Base-by-base conservation (phyloP, 2,888 invertebrate genomes). In the Aproaerema taeniolella region DNA sequence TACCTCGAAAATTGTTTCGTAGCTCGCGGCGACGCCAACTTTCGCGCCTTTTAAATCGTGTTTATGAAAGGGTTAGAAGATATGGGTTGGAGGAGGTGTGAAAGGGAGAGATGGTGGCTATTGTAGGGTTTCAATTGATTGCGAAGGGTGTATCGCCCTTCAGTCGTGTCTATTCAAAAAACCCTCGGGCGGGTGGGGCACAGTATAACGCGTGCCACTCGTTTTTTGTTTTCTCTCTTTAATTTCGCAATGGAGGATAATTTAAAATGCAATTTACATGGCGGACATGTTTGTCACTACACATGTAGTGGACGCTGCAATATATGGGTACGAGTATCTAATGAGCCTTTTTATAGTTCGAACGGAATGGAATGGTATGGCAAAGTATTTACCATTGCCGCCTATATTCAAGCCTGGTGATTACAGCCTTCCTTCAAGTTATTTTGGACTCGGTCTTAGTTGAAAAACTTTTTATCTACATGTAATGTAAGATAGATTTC, bases 161-260 rank as follows among this genome's bases (percentile, higher is more conserved):
- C 58, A 50, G 51, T 50, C 58, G 54, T 52, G 64, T 72, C 71
- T 70, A 74, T 75, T 67, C 66, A 71, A 60, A 61, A 50, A 47
- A 59, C 67, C 75, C 71, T 56, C 63, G 46, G 72, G 73, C 76
- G 75, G 77, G 83, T 72, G 78, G 80, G 76, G 79, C 62, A 60
- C 57, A 59, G 57, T 59, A 56, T 63, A 64, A 68, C 72, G 71
- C 71, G 67, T 71, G 70, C 62, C 61, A 58, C 54, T 61, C 55
- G 60, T 58, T 80, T 80, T 83, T 83, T 83, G 72, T 82, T 29
- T 79, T 82, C 76, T 71, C 63, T 71, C 72, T 73, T 86, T 80
- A 80, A 83, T 83, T 81, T 81, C 52, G 83, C 81, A 69, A 81
- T 82, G 79, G 81, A 67, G 79, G 69, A 73, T 78, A 74, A 77